Base-by-base conservation (phyloP, 2,888 invertebrate genomes). In the Ophion ventricosus region DNA sequence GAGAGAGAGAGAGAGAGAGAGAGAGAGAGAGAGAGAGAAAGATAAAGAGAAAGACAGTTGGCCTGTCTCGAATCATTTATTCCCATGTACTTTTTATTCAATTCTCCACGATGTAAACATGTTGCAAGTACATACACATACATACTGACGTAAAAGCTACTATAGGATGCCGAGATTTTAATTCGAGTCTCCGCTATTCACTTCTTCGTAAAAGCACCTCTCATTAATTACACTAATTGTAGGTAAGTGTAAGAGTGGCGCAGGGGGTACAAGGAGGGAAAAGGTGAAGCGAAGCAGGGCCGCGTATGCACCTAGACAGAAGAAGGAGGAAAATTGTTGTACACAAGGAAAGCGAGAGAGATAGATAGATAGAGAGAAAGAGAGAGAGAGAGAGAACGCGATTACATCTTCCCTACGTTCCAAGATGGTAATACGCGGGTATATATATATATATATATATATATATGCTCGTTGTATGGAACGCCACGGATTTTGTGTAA, bases 191-290 rank as follows among this genome's bases (percentile, higher is more conserved):
- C 23, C 49, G 81, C 73, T 70, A 70, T 70, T 74, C 73, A 59
- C 56, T 79, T 69, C 59, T 78, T 63, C 56, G 63, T 67, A 63
- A 74, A 35, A 78, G 78, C 74, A 61, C 69, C 61, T 78, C 69
- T 78, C 82, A 79, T 82, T 82, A 79, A 83, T 83, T 83, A 75
- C 74, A 56, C 57, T 75, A 79, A 83, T 83, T 79, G 74, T 69
- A 70, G 25, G 57, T 63, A 57, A 74, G 56, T 25, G 79, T 75
- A 75, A 79, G 70, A 69, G 74, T 67, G 40, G 40, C 43, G 29
- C 43, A 54, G 23, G 74, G 57, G 26, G 17, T 14, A 14, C 43
- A 17, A 64, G 35, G 11, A 11, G 40, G 35, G 66, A 35, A 82
- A 78, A 74, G 78, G 78, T 69, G 59, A 74, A 26, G 67, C 57